Evolutionary conservation across 2,113 vertebrate genomes (phyloP).

Genomic region (Syrrhaptes paradoxus): DNA sequence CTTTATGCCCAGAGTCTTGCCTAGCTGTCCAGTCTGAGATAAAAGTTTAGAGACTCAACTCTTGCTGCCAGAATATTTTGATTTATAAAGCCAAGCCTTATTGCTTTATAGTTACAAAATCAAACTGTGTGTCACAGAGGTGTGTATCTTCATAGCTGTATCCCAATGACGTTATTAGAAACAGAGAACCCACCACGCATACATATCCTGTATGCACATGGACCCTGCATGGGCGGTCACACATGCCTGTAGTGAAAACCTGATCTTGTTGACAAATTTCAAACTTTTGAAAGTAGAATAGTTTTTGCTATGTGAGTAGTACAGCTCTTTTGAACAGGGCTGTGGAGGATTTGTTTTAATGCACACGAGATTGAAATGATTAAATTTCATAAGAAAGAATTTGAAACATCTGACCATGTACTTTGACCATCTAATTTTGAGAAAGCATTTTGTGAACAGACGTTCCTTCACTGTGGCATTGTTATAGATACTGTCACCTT

Average conservation of each 20-base stretch:
- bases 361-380: background rate
- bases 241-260: background rate
- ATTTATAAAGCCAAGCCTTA: background rate
- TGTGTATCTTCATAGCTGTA: background rate
- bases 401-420: background rate
- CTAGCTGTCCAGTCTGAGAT: background rate
- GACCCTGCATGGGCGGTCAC: background rate
- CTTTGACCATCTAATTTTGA: background rate
- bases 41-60: background rate
- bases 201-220: rapidly evolving
- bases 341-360: background rate
- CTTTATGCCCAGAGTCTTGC: background rate
- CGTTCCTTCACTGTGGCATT: background rate
- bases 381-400: background rate
- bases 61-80: background rate
- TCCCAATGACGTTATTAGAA: background rate
- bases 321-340: background rate
- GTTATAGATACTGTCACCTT: background rate
- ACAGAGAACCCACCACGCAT: rapidly evolving
- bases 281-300: background rate
- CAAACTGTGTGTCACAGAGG: background rate
- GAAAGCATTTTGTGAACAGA: background rate
- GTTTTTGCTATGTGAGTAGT: background rate
- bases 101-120: background rate
- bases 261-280: background rate